Percentiles rank a stretch among this genome's conserved stretches.
These are phyloP conservation scores for Ascidia mentula DNA, from an alignment of 23 tunicate species.

Conservation along the genomic window DNA sequence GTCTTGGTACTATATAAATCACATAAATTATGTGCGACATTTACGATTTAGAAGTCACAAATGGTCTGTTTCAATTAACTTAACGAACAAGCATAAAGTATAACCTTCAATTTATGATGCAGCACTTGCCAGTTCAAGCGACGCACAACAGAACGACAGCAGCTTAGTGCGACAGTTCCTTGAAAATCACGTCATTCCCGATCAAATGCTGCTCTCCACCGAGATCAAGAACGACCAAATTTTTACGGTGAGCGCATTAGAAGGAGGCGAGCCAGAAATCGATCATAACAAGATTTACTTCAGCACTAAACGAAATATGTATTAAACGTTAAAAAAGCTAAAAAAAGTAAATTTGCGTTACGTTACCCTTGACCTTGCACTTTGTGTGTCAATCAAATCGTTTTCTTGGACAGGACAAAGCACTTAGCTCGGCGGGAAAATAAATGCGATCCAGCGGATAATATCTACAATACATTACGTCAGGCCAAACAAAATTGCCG, in stretches of 20 bases:
- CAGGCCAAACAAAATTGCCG: no score
- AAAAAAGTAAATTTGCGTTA: background rate
- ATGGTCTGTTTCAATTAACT: no score
- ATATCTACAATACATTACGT: background rate
- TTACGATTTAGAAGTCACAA: no score
- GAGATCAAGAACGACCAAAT: slow-evolving; percentile 40
- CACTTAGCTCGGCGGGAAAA: background rate
- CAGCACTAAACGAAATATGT: background rate
- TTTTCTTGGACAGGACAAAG: background rate
- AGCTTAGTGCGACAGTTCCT: slow-evolving; percentile 25
- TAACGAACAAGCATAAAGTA: background rate
- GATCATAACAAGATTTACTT: background rate
- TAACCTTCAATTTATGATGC: background rate
- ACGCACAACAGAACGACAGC: background rate
- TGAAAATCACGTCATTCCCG: slow-evolving; percentile 61
- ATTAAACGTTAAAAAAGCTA: background rate
- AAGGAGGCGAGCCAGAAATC: background rate
- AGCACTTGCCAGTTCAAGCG: background rate
- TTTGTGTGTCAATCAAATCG: background rate
- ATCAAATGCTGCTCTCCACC: slow-evolving; percentile 19
- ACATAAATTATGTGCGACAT: no score
- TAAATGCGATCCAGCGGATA: background rate
- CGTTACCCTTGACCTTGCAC: background rate
- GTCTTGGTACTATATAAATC: no score
- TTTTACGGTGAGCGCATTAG: slow-evolving; percentile 20